A percentile compares a stretch with the other conserved stretches of the same genome.
phyloP scores from a whole-genome alignment of 2,888 invertebrate genomes.

The Lycaena phlaeas region DNA sequence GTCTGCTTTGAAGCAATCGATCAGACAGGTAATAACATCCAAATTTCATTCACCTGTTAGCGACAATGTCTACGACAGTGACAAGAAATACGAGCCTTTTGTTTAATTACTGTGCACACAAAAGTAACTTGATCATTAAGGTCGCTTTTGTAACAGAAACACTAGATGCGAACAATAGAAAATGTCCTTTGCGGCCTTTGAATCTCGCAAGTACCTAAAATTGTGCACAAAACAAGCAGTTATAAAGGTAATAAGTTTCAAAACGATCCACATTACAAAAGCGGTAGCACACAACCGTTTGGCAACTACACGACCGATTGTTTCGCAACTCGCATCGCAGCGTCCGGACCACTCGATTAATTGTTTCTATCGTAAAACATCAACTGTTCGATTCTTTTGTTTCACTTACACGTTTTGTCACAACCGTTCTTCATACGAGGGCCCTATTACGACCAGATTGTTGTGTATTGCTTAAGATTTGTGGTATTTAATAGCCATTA shows the following conservation, averaged over 20 bases:
- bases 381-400: conserved; percentile 53
- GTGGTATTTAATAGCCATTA: conserved; percentile 23
- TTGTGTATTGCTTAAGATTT: conserved; percentile 22
- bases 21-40: conserved; percentile 18
- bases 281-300: conserved; percentile 65
- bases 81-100: conserved; percentile 50
- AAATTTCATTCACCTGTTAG: conserved; percentile 44
- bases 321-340: conserved; percentile 61
- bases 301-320: conserved; percentile 56
- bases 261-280: conserved; percentile 72
- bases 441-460: conserved; percentile 20
- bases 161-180: conserved; percentile 46
- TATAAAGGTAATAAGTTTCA: conserved; percentile 58
- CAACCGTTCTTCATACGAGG: conserved; percentile 22
- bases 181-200: conserved; percentile 54
- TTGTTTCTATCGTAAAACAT: conserved; percentile 60
- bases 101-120: conserved; percentile 64
- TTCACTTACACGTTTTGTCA: conserved; percentile 39
- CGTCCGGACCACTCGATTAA: conserved; percentile 69
- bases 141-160: conserved; percentile 47
- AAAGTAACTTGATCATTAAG: conserved; percentile 62
- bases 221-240: conserved; percentile 60
- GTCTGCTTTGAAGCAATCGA: conserved; percentile 41
- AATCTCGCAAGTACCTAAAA: conserved; percentile 42
- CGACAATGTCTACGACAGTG: conserved; percentile 36